Evolutionary conservation across 64 coral and sea anemone species (phyloP), one percentile per base, ranked within the genome.

Genomic region (Hydrozoanthus tunicans): DNA sequence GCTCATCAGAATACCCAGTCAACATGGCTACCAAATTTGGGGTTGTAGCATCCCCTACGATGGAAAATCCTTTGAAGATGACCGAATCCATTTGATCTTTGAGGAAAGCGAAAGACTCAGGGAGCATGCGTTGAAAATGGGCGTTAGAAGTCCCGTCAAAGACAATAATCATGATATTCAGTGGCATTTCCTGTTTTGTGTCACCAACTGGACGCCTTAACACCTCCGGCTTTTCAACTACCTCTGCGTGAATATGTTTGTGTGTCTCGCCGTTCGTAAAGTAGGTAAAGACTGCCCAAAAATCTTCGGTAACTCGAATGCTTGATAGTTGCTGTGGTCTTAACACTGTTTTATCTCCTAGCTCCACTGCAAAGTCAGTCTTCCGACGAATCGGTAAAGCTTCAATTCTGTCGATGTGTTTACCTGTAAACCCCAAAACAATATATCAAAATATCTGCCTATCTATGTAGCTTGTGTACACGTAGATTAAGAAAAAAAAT

Each of bases 41-140:
- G 20, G 90, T 82, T 59, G 94, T 96, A 12, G 65, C 91, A 20
- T 95, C 94, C 71, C 94, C 94, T 27, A 93, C 94, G 23, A 95
- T 78, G 0, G 94, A 89, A 69, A 81, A 90, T 25, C 94, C 91
- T 43, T 86, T 86, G 15, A 96, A 93, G 53, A 96, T 80, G 7
- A 17, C 73, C 7, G 86, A 90, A 7, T 90, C 64, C 60, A 93
- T 15, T 11, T 96, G 88, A 32, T 91, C 81, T 64, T 90, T 93
- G 24, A 96, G 81, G 60, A 86, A 96, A 10, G 79, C 70, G 58
- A 86, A 86, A 1, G 81, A 76, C 69, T 93, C 90, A 53, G 91
- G 88, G 7, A 96, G 76, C 81, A 90, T 93, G 4, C 94, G 66
- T 62, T 92, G 91, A 67, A 93, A 90, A 73, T 96, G 91, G 11